Evolutionary conservation across 2,797 vertebrate genomes (phyloP), one percentile per base, ranked within the genome.

Genomic region (Notolabrus celidotus): DNA sequence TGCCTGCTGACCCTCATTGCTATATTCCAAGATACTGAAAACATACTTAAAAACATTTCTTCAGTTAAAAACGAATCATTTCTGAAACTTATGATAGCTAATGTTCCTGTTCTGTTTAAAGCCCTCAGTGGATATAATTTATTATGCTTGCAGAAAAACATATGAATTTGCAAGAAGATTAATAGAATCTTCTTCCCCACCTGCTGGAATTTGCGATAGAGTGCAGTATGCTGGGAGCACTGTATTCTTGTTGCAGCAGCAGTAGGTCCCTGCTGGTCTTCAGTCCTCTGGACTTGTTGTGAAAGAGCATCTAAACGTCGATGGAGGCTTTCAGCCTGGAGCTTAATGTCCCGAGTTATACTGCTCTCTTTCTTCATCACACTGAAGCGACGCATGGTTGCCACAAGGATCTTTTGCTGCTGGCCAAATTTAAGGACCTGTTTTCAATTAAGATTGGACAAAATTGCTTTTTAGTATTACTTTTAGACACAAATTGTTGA

Each of bases 301-400:
- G 86, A 92, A 77, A 99, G 94, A 0, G 90, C 84, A 7, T 96
- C 94, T 75, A 99, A 82, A 42, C 91, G 79, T 22, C 90, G 95
- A 46, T 93, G 90, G 22, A 99, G 76, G 33, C 93, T 93, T 67
- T 98, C 97, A 0, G 97, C 96, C 79, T 94, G 94, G 8, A 92
- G 74, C 90, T 98, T 98, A 86, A 99, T 97, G 77, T 95, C 95
- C 69, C 93, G 93, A 1, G 95, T 95, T 56, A 94, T 74, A 72
- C 93, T 96, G 59, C 95, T 96, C 67, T 99, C 97, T 85, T 95
- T 97, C 80, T 98, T 99, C 82, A 99, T 96, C 71, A 97, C 89
- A 3, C 98, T 99, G 88, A 99, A 97, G 11, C 96, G 94, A 57
- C 96, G 94, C 96, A 99, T 98, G 7, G 96, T 93, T 45, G 96